Base-by-base conservation (phyloP, 2,888 invertebrate genomes). In the Spialia ferax region DNA sequence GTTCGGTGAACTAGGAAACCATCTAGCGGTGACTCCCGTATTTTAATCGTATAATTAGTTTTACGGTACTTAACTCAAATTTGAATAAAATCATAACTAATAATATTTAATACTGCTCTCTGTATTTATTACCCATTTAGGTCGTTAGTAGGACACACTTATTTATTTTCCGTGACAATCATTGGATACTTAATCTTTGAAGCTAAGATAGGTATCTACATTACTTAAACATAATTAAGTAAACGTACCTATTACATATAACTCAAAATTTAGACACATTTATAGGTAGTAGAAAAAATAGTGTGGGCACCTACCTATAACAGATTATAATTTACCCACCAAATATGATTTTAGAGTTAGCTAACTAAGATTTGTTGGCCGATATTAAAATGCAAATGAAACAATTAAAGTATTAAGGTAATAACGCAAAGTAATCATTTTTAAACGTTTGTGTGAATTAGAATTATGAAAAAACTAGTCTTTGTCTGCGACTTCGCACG, bases 361-460 rank as follows among this genome's bases (percentile, higher is more conserved):
- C 64, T 57, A 50, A 57, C 52, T 60, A 60, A 60, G 66, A 66
- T 66, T 66, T 66, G 66, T 60, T 60, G 42, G 29, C 42, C 52
- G 48, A 23, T 65, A 59, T 65, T 65, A 59, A 65, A 38, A 65
- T 65, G 65, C 59, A 59, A 65, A 65, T 65, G 59, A 52, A 59
- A 65, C 65, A 65, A 65, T 65, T 65, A 65, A 59, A 65, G 52
- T 65, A 65, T 65, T 65, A 65, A 52, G 65, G 59, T 65, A 59
- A 65, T 65, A 59, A 65, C 52, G 65, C 13, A 59, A 65, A 66
- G 59, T 52, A 66, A 66, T 66, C 60, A 63, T 54, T 60, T 60
- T 66, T 66, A 66, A 66, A 66, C 66, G 66, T 60, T 66, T 66
- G 66, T 66, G 66, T 66, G 66, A 66, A 66, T 54, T 54, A 60